Evolutionary conservation across 2,888 invertebrate species (phyloP), one percentile per base, ranked within the genome.

Genomic region (Yponomeuta sedellus): DNA sequence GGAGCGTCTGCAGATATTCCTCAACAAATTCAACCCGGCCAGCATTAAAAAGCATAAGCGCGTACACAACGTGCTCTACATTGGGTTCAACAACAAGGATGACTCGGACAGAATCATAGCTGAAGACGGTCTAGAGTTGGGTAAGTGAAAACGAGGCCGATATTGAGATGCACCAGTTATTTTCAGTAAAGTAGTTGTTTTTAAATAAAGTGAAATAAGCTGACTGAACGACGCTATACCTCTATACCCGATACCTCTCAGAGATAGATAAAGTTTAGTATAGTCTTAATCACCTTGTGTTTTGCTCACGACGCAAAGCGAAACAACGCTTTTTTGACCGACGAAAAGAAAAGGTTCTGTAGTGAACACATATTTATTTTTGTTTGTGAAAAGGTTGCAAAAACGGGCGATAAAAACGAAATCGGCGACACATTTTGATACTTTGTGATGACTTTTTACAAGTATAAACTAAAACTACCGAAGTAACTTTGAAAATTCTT

Each of bases 11-110:
- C 80, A 82, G 62, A 66, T 70, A 10, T 90, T 88, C 74, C 73
- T 90, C 40, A 72, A 77, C 8, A 61, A 76, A 6, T 89, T 76
- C 72, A 72, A 79, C 16, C 83, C 87, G 0, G 73, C 73, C n/a
- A 74, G 79, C 1, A 81, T 88, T 19, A 90, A 90, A 72, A 86
- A 86, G 66, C 87, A 87, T 68, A 82, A 80, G 66, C 70, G 70
- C 25, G 73, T 85, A 44, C 80, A 78, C 66, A 85, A 85, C 69
- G 71, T 89, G 57, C 71, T 90, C 61, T 86, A 86, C 62, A 75
- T 88, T 22, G 83, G 82, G 0, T 87, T 88, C 64, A 52, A 68
- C 1, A 74, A 79, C 2, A 79, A 83, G 68, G 74, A 77, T 6
- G 72, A 79, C 44, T 83, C 72, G 66, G 77, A 85, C 2, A 76